These are phyloP conservation scores for Gulo gulo DNA, from an alignment of 2,113 vertebrate species.

Conservation along the genomic window DNA sequence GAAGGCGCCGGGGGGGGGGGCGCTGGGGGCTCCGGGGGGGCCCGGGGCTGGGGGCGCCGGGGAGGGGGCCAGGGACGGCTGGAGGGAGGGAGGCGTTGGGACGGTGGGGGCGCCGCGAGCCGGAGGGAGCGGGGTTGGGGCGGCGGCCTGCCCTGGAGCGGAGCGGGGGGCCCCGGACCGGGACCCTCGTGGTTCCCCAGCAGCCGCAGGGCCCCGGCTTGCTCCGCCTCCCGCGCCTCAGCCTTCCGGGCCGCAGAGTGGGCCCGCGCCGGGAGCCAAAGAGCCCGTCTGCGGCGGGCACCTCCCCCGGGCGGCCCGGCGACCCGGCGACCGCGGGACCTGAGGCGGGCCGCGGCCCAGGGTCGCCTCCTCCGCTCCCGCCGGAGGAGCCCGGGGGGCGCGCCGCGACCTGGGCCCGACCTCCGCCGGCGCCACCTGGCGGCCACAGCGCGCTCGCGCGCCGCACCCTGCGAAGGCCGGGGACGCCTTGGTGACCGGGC, in stretches of 20 bases:
- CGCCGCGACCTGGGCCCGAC: background rate
- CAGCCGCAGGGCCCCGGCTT: background rate
- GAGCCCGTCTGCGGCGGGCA: background rate
- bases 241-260: background rate
- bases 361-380: background rate
- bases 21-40: background rate
- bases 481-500: background rate
- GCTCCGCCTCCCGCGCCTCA: background rate
- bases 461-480: background rate
- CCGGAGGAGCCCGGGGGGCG: background rate
- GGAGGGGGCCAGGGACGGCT: background rate
- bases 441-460: background rate
- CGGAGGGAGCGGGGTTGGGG: constrained; percentile 9
- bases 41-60: background rate
- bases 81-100: background rate
- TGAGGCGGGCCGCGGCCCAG: fast-evolving
- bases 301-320: background rate
- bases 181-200: background rate
- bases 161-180: no score
- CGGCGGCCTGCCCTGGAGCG: background rate
- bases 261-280: background rate
- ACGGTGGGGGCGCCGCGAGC: background rate
- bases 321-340: background rate
- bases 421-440: constrained; percentile 31
- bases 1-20: background rate